Conservation (phyloP, 1,140 invertebrate genomes). For the Potamilus streckersoni region DNA sequence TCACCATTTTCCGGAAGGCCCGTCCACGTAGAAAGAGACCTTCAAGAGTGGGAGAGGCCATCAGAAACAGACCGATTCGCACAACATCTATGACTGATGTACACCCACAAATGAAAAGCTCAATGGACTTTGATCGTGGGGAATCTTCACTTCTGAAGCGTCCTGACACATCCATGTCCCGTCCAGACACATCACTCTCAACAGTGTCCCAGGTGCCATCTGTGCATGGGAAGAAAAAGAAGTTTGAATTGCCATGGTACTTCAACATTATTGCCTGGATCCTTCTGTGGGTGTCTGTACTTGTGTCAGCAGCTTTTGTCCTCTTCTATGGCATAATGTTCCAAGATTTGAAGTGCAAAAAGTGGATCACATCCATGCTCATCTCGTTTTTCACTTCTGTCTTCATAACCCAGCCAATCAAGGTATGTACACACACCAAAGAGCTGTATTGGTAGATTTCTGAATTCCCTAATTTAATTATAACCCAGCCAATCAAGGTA, state of each 20-base stretch:
- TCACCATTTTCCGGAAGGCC: conserved; percentile 69
- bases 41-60: conserved; percentile 64
- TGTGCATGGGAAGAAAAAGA: conserved; percentile 53
- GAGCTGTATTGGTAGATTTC: no score
- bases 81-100: conserved; percentile 54
- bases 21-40: conserved; percentile 62
- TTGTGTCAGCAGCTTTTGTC: conserved; percentile 69
- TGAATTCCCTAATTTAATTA: background rate
- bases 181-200: conserved; percentile 43
- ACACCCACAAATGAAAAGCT: conserved; percentile 46
- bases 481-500: conserved; percentile 74
- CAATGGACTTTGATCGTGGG: conserved; percentile 10
- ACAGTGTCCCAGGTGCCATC: conserved; percentile 18
- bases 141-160: conserved; percentile 35
- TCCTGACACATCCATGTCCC: conserved; percentile 25
- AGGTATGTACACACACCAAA: conserved; percentile 56
- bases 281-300: conserved; percentile 66
- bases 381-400: conserved; percentile 72
- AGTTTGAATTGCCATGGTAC: conserved; percentile 69
- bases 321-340: conserved; percentile 73
- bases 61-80: conserved; percentile 42
- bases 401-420: conserved; percentile 73
- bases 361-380: conserved; percentile 73
- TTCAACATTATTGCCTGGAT: conserved; percentile 71
- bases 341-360: conserved; percentile 71